Evolutionary conservation across 2,797 vertebrate species (phyloP).

Genomic region (Melanogrammus aeglefinus): DNA sequence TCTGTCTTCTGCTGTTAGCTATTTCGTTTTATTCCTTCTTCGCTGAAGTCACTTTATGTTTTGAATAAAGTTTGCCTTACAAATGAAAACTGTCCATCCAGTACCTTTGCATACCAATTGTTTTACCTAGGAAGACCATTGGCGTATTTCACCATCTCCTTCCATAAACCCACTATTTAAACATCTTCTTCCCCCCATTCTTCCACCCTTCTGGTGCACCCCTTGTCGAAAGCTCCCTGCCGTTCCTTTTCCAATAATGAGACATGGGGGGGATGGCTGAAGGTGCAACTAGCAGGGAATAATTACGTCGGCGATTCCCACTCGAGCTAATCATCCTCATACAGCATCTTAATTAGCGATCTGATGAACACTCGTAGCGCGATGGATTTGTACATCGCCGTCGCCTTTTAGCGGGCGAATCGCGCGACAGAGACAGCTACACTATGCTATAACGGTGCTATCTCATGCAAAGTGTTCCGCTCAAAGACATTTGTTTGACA

Average conservation of each 20-base stretch:
- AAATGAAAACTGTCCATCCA: background rate
- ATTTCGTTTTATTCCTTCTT: too few relatives aligned
- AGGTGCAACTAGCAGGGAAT: conserved; percentile 64
- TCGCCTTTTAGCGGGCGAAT: conserved; percentile 24
- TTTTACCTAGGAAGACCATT: background rate
- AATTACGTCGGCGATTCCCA: conserved; percentile 63
- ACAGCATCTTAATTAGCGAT: conserved; percentile 63
- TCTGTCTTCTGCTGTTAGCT: too few relatives aligned
- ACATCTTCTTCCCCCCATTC: too few relatives aligned
- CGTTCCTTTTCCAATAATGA: conserved; percentile 58
- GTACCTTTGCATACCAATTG: background rate
- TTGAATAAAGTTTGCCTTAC: background rate
- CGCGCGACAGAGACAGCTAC: background rate
- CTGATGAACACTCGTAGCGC: conserved; percentile 47
- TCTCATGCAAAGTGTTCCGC: conserved; percentile 2
- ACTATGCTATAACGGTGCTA: background rate
- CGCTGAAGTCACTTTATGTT: too few relatives aligned
- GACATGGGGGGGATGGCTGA: conserved; percentile 63
- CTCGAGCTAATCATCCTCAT: conserved; percentile 64
- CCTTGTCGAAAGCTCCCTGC: conserved; percentile 27
- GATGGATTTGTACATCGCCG: conserved; percentile 37
- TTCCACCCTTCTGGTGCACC: too few relatives aligned
- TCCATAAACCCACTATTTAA: background rate
- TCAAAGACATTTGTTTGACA: conserved; percentile 15
- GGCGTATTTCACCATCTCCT: background rate